Evolutionary conservation across 2,888 invertebrate species (phyloP), one percentile per base, ranked within the genome.

Genomic region (Latheticus oryzae): DNA sequence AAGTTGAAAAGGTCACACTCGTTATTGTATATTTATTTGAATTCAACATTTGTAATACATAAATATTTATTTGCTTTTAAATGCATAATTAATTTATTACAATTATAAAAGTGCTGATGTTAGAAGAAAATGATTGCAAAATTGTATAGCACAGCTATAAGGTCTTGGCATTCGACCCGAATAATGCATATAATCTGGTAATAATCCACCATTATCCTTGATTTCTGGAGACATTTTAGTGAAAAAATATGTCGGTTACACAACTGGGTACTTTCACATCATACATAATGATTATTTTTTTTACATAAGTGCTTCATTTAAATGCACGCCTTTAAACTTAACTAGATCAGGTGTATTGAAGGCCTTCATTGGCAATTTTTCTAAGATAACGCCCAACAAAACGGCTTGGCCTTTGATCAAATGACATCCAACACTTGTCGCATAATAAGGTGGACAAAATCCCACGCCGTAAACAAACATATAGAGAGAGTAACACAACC

Each of bases 371-470:
- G 28, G 28, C 28, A 28, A 13, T 48, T 17, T 21, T 45, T 8
- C 2, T 28, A 19, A 15, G 12, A 45, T 40, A 21, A 43, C 52
- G 37, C 52, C 52, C 28, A 47, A 38, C 11, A 50, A 19, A 19
- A 45, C 11, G 19, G 35, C 21, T 13, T 52, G 52, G 47, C 58
- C 52, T 58, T 58, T 58, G 40, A 48, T 48, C 35, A 26, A 42
- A 48, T 16, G 48, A 58, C 58, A 57, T 51, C 51, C 15, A 57
- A 51, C 52, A 58, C 58, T 58, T 58, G 53, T 58, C 58, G 53
- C 28, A 48, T 30, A 43, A 42, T 32, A 47, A 58, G 47, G 58
- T 53, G 58, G 52, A 58, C 58, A 45, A 58, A 38, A 58, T 58
- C 58, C 58, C 58, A 58, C 58, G 51, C 51, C 37, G 23, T 37